Base-by-base conservation (phyloP, 2,888 invertebrate species). In the Chloromyia formosa region DNA sequence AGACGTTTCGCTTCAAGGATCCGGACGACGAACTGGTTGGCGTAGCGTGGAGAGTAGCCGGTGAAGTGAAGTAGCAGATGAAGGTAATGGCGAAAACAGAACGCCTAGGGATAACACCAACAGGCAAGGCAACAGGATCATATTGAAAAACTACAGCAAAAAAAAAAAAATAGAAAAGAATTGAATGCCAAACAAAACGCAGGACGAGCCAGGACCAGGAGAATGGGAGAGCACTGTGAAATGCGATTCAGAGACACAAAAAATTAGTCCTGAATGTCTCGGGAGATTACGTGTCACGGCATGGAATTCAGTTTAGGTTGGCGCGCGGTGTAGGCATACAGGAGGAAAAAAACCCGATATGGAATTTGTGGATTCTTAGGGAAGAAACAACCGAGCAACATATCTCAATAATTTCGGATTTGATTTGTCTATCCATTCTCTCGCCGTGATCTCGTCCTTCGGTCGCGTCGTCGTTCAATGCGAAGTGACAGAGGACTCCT, bases 371-470 rank as follows among this genome's bases (percentile, higher is more conserved):
- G 27, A 35, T 35, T 35, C 27, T 35, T 35, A 66, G 22, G 45
- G 23, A 61, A 27, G 20, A n/a, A 64, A 42, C 66, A 3, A 49
- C 66, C 45, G 40, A 40, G n/a, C 18, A 40, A 18, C 64, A 42
- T 64, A 49, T 66, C 45, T 49, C 66, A 56, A 71, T 71, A 71
- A 71, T 71, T 56, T 71, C 56, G 20, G 71, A 71, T 71, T 71
- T 56, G 71, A 58, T 71, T 58, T 71, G 58, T 71, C 71, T 71
- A 16, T 40, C 12, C 16, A 10, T 40, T 66, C 45, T 20, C 12
- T 45, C 22, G 22, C 22, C 7, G 35, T 35, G 27, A n/a, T n/a
- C n/a, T 35, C 27, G 27, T 35, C 27, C 27, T 2, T 35, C 27
- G 27, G 27, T 35, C 27, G 27, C 27, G n/a, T n/a, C n/a, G n/a